A percentile compares a stretch with the other conserved stretches of the same genome.
phyloP scores from a whole-genome alignment of 2,888 invertebrate genomes.

The Luperina nickerlii region DNA sequence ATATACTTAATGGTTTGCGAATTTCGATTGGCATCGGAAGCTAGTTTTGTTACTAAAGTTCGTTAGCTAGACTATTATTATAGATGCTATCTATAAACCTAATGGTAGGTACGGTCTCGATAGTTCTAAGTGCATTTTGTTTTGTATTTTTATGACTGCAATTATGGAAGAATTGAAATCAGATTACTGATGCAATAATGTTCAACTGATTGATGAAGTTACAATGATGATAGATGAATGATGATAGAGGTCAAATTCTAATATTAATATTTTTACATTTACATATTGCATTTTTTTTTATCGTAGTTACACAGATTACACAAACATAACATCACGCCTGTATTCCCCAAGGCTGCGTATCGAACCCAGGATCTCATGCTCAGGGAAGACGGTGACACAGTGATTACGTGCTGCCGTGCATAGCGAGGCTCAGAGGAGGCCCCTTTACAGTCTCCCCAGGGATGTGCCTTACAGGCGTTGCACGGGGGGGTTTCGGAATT shows the following conservation, averaged over 20 bases:
- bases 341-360: not conserved
- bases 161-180: slow-evolving; percentile 20
- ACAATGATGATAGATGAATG: slow-evolving; percentile 14
- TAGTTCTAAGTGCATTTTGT: slow-evolving; percentile 31
- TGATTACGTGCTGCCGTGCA: no score
- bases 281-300: no score
- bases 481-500: no score
- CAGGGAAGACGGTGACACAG: no score
- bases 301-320: not conserved
- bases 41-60: slow-evolving; percentile 27
- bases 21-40: slow-evolving; percentile 27
- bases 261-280: not conserved
- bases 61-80: slow-evolving; percentile 36
- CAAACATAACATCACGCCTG: not conserved
- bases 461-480: no score
- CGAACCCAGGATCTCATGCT: not conserved
- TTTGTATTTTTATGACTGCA: not conserved
- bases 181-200: slow-evolving; percentile 16
- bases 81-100: slow-evolving; percentile 25
- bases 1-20: slow-evolving; percentile 35
- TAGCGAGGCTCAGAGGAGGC: no score
- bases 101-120: slow-evolving; percentile 14
- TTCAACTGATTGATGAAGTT: slow-evolving; percentile 1
- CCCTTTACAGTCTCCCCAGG: no score
- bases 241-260: slow-evolving; percentile 1